A percentile compares a stretch with the other conserved stretches of the same genome.
Conservation (phyloP, 2,797 vertebrate species). For the Sebastes steindachneri region DNA sequence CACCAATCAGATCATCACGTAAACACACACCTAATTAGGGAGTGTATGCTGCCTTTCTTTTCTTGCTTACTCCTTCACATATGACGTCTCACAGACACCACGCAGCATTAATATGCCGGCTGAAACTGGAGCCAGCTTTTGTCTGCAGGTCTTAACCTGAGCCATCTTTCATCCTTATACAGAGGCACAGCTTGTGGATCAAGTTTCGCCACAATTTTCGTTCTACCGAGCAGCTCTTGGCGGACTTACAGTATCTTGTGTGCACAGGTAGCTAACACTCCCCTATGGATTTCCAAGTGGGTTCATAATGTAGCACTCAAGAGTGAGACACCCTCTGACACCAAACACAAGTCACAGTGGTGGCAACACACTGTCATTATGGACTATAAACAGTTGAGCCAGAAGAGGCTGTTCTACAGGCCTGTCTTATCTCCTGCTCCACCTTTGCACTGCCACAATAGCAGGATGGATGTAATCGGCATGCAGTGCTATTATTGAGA, state of each 20-base stretch:
- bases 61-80: not conserved
- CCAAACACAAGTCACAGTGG: conserved; percentile 14
- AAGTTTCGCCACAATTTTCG: conserved; percentile 52
- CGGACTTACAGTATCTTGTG: not conserved
- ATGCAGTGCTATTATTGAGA: not conserved
- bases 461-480: not conserved
- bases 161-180: conserved; percentile 13
- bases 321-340: conserved; percentile 15
- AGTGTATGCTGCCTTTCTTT: not conserved
- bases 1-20: conserved; percentile 20
- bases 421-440: conserved; percentile 46
- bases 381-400: conserved; percentile 14
- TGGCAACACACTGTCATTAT: conserved; percentile 7
- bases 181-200: conserved; percentile 39
- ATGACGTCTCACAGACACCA: conserved; percentile 11
- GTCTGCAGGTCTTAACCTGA: conserved; percentile 23
- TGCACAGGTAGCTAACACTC: conserved; percentile 1
- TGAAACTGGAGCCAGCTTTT: conserved; percentile 61
- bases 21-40: conserved; percentile 42
- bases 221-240: not conserved
- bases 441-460: conserved; percentile 42
- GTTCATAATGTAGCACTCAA: conserved; percentile 20
- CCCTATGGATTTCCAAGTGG: conserved; percentile 24
- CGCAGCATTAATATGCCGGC: not conserved
- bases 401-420: conserved; percentile 8